Conservation (phyloP, 2,888 invertebrate genomes). For the Euproctis similis region DNA sequence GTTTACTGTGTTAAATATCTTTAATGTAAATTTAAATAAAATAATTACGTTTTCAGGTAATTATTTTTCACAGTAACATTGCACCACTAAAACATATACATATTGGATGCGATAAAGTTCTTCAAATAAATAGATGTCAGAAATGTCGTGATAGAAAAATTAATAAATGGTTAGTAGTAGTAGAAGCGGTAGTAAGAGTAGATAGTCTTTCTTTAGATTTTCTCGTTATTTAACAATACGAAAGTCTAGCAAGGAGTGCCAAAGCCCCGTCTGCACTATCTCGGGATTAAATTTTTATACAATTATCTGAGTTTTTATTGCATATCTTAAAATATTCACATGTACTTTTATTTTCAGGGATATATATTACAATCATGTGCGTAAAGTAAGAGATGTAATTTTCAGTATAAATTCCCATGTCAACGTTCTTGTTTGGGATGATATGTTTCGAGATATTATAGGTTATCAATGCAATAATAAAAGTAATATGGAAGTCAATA, state of each 20-base stretch:
- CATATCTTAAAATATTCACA: too few relatives aligned
- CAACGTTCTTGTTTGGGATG: slow-evolving; percentile 86
- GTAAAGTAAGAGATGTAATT: slow-evolving; percentile 65
- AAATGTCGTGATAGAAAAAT: slow-evolving; percentile 51
- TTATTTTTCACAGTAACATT: slow-evolving; percentile 44
- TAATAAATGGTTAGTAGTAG: slow-evolving; percentile 39
- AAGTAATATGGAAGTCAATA: slow-evolving; percentile 58
- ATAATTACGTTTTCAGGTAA: slow-evolving; percentile 48
- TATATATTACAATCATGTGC: slow-evolving; percentile 79
- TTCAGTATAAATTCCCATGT: slow-evolving; percentile 63
- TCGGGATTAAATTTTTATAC: too few relatives aligned
- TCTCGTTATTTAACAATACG: too few relatives aligned
- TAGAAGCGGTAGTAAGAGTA: too few relatives aligned
- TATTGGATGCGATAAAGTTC: slow-evolving; percentile 90
- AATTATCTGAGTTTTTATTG: too few relatives aligned
- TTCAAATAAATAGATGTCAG: slow-evolving; percentile 79
- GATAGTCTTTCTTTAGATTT: too few relatives aligned
- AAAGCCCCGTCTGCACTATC: too few relatives aligned
- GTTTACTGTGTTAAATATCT: too few relatives aligned
- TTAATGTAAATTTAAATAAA: too few relatives aligned
- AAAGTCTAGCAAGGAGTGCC: too few relatives aligned
- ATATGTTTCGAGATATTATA: slow-evolving; percentile 79
- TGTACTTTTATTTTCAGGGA: slow-evolving; percentile 43
- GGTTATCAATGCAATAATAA: slow-evolving; percentile 35
- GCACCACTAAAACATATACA: slow-evolving; percentile 72